These are phyloP conservation scores for Nemurella pictetii DNA, from an alignment of 2,888 invertebrate species.

Conservation along the genomic window DNA sequence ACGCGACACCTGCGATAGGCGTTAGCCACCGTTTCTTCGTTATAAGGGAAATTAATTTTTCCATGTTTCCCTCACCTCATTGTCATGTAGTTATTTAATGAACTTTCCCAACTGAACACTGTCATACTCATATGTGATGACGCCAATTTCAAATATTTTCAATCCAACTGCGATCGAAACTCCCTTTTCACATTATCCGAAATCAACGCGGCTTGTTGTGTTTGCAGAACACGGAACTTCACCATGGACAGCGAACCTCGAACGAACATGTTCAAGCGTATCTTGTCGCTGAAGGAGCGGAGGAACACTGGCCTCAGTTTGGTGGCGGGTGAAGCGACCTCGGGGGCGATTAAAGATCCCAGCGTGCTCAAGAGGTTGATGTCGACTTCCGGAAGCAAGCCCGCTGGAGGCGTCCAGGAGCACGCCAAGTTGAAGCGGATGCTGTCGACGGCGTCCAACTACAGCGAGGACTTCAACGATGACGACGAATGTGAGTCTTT, in stretches of 20 bases:
- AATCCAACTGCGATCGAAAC: too few species aligned
- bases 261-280: slow-evolving; percentile 47
- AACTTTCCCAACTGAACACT: background rate
- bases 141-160: slow-evolving; percentile 14
- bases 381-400: slow-evolving; percentile 46
- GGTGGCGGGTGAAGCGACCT: background rate
- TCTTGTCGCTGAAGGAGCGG: slow-evolving; percentile 46
- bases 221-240: slow-evolving; percentile 47
- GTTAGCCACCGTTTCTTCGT: too few species aligned
- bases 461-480: slow-evolving; percentile 53
- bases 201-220: too few species aligned
- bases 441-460: slow-evolving; percentile 53
- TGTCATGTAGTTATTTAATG: slow-evolving; percentile 10
- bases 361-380: slow-evolving; percentile 41
- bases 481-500: slow-evolving; percentile 49
- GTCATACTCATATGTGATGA: background rate
- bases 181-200: too few species aligned
- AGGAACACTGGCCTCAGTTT: background rate
- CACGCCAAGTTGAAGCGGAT: slow-evolving; percentile 29
- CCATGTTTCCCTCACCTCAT: too few species aligned
- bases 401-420: background rate
- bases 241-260: slow-evolving; percentile 47
- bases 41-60: too few species aligned
- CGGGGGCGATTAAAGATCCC: background rate
- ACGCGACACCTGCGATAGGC: background rate